Evolutionary conservation across 2,888 invertebrate species (phyloP), one percentile per base, ranked within the genome.

Genomic region (Hetaerina titia): DNA sequence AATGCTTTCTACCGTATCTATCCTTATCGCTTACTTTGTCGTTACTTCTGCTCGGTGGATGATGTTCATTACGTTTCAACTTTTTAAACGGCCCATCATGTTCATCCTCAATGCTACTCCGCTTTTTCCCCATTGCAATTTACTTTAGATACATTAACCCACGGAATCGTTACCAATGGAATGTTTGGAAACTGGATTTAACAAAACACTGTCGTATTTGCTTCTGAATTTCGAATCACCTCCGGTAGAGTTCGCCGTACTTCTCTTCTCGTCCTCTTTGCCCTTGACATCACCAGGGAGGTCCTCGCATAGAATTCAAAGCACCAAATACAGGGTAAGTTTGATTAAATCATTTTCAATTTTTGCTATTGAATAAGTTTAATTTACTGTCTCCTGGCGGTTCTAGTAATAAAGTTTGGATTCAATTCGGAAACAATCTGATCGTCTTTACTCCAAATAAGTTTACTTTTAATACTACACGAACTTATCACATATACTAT

Each of bases 181-280:
- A 25, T 17, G 22, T 17, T 17, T 69, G 69, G 22, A 69, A 7
- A 9, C 45, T 45, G 17, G 19, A 56, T 22, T 45, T 1, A 15
- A 89, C 69, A 69, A 89, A 64, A 95, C 64, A 89, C 94, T 6
- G 8, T 45, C 69, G 88, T 88, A 22, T 31, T 60, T 88, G 45
- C 4, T n/a, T 31, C 4, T 8, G 22, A 69, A 64, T n/a, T 88
- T 88, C n/a, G 11, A 25, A n/a, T 13, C 9, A n/a, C n/a, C 94
- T 64, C 64, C 89, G 89, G 58, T 56, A 69, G 94, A 92, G 92
- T 19, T 69, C 92, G 94, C 64, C 58, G 95, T 92, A 31, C 88
- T 64, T 25, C 56, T 74, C 81, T 90, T 88, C 58, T 56, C 95
- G 95, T 95, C 95, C 95, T 95, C 95, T 95, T 95, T 95, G 95